Percentiles rank a stretch among this genome's conserved stretches.
These are phyloP conservation scores for Spea multiplicata DNA, from an alignment of 2,113 vertebrate genomes.

Conservation along the genomic window DNA sequence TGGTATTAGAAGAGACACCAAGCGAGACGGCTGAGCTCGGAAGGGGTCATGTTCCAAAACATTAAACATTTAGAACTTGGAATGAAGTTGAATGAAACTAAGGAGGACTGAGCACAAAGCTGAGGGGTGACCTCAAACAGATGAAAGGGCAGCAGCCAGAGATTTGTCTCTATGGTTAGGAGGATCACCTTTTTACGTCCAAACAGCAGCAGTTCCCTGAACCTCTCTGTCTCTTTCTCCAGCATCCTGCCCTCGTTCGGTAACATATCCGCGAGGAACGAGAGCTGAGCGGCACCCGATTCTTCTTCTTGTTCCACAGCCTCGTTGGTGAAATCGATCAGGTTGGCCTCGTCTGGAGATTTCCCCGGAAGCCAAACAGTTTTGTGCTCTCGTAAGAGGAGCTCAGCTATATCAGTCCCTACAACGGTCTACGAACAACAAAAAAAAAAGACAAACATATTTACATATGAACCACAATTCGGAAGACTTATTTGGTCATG, in stretches of 20 bases:
- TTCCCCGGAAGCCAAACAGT: conserved; percentile 95
- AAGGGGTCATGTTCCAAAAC: background rate
- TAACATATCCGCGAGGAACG: conserved; percentile 82
- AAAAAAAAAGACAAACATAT: background rate
- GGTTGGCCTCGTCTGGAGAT: conserved; percentile 90
- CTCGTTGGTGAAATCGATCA: conserved; percentile 95
- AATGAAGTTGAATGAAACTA: background rate
- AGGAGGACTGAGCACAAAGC: background rate
- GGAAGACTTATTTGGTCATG: too few species aligned
- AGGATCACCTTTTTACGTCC: conserved; percentile 87
- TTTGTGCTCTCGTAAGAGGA: conserved; percentile 87
- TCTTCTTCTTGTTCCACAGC: conserved; percentile 81
- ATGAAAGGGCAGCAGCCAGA: too few species aligned
- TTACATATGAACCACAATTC: too few species aligned
- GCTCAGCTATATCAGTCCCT: conserved; percentile 91
- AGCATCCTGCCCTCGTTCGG: conserved; percentile 65
- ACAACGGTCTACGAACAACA: conserved; percentile 85
- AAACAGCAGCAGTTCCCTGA: conserved; percentile 92
- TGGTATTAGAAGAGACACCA: background rate
- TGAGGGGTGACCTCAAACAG: too few species aligned
- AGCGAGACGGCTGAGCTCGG: background rate
- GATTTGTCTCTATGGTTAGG: too few species aligned
- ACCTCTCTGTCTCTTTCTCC: conserved; percentile 87
- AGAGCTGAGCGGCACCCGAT: conserved; percentile 82
- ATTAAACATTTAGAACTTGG: background rate